Percentiles rank a stretch among this genome's conserved stretches.
Evolutionary conservation across 2,888 invertebrate species (phyloP).

Genomic region (Scaptomyza reducta): DNA sequence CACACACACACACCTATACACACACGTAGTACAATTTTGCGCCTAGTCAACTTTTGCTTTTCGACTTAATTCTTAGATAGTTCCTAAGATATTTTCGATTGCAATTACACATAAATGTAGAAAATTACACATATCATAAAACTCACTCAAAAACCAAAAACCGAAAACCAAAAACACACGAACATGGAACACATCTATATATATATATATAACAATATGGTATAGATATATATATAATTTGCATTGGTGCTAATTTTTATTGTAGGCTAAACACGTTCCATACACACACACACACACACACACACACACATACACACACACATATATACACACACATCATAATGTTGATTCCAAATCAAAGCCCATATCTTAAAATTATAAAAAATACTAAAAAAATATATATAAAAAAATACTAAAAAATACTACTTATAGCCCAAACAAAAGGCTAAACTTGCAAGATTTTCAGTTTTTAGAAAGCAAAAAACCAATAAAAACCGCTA

Average conservation of each 20-base stretch:
- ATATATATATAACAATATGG: conserved; percentile 35
- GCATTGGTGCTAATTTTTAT: conserved; percentile 74
- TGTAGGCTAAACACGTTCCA: conserved; percentile 49
- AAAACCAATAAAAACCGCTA: conserved; percentile 2
- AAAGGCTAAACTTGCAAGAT: neutral
- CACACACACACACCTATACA: conserved; percentile 1
- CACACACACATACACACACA: conserved; percentile 21
- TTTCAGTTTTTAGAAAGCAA: conserved; percentile 3
- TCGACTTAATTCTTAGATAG: conserved; percentile 10
- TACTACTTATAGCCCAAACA: too few species aligned
- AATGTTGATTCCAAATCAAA: conserved; percentile 48
- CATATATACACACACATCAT: conserved; percentile 17
- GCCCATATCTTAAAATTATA: conserved; percentile 45
- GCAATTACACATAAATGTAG: conserved; percentile 51
- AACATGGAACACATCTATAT: conserved; percentile 10
- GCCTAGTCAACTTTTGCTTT: neutral
- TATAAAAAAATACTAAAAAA: too few species aligned
- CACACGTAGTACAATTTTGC: conserved; percentile 31
- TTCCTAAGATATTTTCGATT: conserved; percentile 21
- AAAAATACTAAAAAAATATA: too few species aligned
- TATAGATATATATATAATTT: conserved; percentile 49
- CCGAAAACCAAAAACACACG: conserved; percentile 8
- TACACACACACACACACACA: conserved; percentile 18
- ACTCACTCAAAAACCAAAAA: conserved; percentile 23
- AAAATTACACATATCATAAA: conserved; percentile 66